phyloP scores from a whole-genome alignment of 2,797 vertebrate species.

The Crax fasciolata region DNA sequence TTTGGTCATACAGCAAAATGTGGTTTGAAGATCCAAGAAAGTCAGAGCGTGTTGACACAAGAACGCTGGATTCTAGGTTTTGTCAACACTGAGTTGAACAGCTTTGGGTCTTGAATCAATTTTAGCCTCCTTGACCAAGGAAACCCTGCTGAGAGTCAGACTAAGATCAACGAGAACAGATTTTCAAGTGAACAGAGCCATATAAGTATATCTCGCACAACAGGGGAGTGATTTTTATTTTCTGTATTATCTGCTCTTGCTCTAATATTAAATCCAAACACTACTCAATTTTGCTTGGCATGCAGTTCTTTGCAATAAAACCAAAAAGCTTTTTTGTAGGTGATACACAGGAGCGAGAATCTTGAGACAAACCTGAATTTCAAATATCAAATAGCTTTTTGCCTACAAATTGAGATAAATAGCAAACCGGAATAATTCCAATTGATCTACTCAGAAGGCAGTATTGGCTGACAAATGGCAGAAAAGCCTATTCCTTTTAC shows the following conservation, averaged over 20 bases:
- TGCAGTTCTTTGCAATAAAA: neutral
- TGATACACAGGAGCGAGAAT: neutral
- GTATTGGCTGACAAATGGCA: rapidly evolving
- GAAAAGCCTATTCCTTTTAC: neutral
- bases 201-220: conserved; percentile 69
- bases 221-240: conserved; percentile 57
- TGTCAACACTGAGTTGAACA: conserved; percentile 62
- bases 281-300: conserved; percentile 34
- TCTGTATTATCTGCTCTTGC: conserved; percentile 25
- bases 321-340: neutral
- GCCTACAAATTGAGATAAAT: neutral
- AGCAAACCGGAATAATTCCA: neutral
- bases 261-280: conserved; percentile 53
- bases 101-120: conserved; percentile 71
- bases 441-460: neutral
- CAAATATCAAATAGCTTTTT: neutral
- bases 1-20: conserved; percentile 68
- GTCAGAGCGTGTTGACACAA: conserved; percentile 66
- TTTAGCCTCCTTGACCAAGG: conserved; percentile 70
- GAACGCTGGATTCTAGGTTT: conserved; percentile 55
- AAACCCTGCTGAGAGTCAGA: conserved; percentile 63
- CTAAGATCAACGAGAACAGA: conserved; percentile 68
- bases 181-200: conserved; percentile 63
- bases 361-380: neutral
- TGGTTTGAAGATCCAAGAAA: conserved; percentile 67